A percentile compares a stretch with the other conserved stretches of the same genome.
Evolutionary conservation across 2,797 vertebrate genomes (phyloP).

Genomic region (Gouania willdenowi): DNA sequence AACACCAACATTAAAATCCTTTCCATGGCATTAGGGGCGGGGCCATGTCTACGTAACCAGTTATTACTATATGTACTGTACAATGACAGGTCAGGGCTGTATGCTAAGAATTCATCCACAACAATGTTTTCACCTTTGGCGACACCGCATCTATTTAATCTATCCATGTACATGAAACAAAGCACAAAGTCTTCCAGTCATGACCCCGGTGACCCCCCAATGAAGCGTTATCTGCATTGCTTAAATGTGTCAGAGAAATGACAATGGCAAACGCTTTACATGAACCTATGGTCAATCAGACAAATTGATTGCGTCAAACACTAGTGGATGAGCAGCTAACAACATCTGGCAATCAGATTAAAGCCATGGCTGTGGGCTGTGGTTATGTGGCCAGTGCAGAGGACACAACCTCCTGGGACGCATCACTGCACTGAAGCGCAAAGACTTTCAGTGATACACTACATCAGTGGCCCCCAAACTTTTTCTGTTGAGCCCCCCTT

Average conservation of each 20-base stretch:
- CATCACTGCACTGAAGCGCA: no score
- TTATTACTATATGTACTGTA: slow-evolving; percentile 39
- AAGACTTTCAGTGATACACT: no score
- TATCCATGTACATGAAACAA: no score
- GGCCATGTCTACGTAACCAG: slow-evolving; percentile 47
- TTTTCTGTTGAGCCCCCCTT: no score
- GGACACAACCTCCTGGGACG: not conserved
- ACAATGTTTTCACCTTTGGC: no score
- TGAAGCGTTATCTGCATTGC: not conserved
- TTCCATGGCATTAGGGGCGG: slow-evolving; percentile 44
- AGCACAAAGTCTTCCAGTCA: no score
- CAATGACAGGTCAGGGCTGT: slow-evolving; percentile 7
- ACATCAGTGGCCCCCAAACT: no score
- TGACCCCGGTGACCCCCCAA: no score
- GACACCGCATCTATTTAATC: no score
- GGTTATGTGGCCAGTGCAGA: slow-evolving; percentile 1
- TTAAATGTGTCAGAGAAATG: slow-evolving; percentile 9
- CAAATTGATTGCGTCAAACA: slow-evolving; percentile 58
- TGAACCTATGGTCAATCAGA: slow-evolving; percentile 54
- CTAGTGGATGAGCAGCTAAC: slow-evolving; percentile 30
- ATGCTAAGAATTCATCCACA: no score
- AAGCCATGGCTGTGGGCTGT: slow-evolving; percentile 10
- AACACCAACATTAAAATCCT: slow-evolving; percentile 50
- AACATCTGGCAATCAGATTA: slow-evolving; percentile 65
- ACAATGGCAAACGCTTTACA: slow-evolving; percentile 5